These are phyloP conservation scores for Asteroscopus sphinx DNA, from an alignment of 2,888 invertebrate genomes.

Conservation along the genomic window DNA sequence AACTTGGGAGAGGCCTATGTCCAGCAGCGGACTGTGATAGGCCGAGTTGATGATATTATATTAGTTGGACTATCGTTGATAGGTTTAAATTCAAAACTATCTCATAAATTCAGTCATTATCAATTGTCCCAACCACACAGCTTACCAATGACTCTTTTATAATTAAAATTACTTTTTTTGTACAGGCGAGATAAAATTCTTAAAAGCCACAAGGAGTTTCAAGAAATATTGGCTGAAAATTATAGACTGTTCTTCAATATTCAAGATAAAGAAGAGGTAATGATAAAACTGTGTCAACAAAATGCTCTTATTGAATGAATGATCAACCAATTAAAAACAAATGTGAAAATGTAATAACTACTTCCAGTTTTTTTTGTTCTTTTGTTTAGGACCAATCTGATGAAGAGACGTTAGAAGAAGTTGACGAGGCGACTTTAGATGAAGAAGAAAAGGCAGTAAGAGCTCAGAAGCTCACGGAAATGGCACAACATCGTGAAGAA, in stretches of 20 bases:
- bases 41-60: too few relatives aligned
- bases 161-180: constrained; percentile 28
- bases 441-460: constrained; percentile 81
- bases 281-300: constrained; percentile 4
- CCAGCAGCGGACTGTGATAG: too few relatives aligned
- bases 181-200: constrained; percentile 79
- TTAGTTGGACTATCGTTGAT: too few relatives aligned
- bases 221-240: constrained; percentile 90
- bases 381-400: constrained; percentile 73
- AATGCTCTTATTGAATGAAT: not conserved
- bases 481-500: constrained; percentile 69
- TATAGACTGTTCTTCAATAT: constrained; percentile 93
- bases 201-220: constrained; percentile 89
- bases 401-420: constrained; percentile 79
- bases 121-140: not conserved
- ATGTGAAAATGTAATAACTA: not conserved
- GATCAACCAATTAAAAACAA: not conserved
- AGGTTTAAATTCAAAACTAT: too few relatives aligned
- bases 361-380: constrained; percentile 3
- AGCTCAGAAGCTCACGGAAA: constrained; percentile 67
- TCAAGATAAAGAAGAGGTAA: constrained; percentile 83
- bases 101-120: too few relatives aligned
- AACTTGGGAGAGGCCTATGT: too few relatives aligned
- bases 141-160: not conserved
- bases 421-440: constrained; percentile 80